Base-by-base conservation (phyloP, 2,888 invertebrate species). In the Chloromyia formosa region DNA sequence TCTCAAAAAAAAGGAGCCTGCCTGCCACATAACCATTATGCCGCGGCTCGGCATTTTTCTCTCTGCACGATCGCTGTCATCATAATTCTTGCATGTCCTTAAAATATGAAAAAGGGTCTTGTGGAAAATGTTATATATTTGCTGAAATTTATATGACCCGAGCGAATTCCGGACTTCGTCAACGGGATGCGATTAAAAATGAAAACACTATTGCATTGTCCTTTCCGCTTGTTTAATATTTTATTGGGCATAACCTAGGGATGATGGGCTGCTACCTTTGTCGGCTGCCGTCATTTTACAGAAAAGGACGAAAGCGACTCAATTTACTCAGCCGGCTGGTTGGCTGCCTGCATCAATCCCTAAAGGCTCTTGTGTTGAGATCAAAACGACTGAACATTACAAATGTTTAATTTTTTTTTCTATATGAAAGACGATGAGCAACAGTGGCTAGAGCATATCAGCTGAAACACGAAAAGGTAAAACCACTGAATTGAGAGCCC, bases 81-180 rank as follows among this genome's bases (percentile, higher is more conserved):
- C 71, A 71, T 58, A 35, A 42, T 40, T 71, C 58, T 56, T 58
- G 56, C 71, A 71, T 71, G 56, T 71, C 40, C 42, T 56, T 71
- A 42, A 71, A 71, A 40, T 71, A 71, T 71, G 56, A 18, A 71
- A 40, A 42, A 58, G 58, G 58, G 18, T 3, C 35, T 12, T 18
- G n/a, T n/a, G 35, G 42, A 66, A 66, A 20, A 69, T 56, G 20
- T 22, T 58, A 56, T 18, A 35, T n/a, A n/a, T 35, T 35, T 35
- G 27, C 27, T 35, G 54, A 54, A 58, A 71, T 56, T 23, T 35
- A 69, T 35, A 54, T 40, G 54, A 56, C 71, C 54, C 45, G 22
- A 69, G 69, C 23, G 27, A 16, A 54, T 22, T 66, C 16, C 69
- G n/a, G 35, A 20, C 20, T 5, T 18, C 9, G 35, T 71, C 58